A percentile compares a stretch with the other conserved stretches of the same genome.
Conservation (phyloP, 2,888 invertebrate genomes). For the Zele albiditarsus region DNA sequence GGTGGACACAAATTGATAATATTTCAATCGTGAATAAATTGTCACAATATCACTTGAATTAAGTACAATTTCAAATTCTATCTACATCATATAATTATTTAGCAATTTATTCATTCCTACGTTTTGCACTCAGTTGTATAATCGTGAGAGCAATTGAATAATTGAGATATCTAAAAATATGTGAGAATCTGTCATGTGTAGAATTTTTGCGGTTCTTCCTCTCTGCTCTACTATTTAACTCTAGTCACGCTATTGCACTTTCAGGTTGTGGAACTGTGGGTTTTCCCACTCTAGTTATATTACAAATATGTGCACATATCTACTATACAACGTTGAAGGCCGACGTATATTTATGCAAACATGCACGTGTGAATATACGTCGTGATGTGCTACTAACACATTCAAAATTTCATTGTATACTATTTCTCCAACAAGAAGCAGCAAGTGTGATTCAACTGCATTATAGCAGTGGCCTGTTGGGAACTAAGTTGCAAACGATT, state of each 20-base stretch:
- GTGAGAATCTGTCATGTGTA: slow-evolving; percentile 11
- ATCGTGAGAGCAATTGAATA: neutral
- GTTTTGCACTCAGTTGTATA: neutral
- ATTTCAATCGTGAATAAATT: too few relatives aligned
- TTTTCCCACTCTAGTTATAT: slow-evolving; percentile 6
- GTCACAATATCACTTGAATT: too few relatives aligned
- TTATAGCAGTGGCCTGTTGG: slow-evolving; percentile 24
- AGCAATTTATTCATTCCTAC: too few relatives aligned
- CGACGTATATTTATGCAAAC: neutral
- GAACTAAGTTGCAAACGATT: slow-evolving; percentile 39
- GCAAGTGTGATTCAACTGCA: slow-evolving; percentile 12
- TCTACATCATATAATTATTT: too few relatives aligned
- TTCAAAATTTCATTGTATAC: neutral
- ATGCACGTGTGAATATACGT: neutral
- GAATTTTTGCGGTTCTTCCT: neutral
- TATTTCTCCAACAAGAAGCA: neutral
- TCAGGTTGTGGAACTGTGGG: neutral
- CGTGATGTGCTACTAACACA: neutral
- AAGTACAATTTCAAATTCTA: too few relatives aligned
- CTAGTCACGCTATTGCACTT: neutral
- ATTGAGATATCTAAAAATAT: neutral
- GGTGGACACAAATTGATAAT: too few relatives aligned
- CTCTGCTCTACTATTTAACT: neutral
- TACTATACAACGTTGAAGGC: neutral
- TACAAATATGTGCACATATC: neutral